Percentiles rank a stretch among this genome's conserved stretches.
These are phyloP conservation scores for Mycetomoellerius zeteki DNA, from an alignment of 1,140 invertebrate genomes.

Conservation along the genomic window DNA sequence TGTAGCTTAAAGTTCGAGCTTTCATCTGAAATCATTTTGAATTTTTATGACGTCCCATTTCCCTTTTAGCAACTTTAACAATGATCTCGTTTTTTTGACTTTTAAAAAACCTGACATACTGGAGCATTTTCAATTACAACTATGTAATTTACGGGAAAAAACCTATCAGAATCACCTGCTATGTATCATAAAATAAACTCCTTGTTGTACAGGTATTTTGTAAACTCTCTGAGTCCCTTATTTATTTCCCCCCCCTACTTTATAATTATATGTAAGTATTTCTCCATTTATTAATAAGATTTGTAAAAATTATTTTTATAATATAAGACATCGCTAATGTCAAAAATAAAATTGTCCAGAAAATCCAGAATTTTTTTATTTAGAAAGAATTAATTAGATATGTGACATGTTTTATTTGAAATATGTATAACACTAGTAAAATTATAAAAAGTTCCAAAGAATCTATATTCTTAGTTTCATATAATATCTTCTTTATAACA, in stretches of 20 bases:
- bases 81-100: no score
- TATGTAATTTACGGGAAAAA: no score
- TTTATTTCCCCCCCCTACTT: not conserved
- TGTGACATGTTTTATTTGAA: not conserved
- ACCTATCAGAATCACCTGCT: no score
- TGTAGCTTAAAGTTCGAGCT: no score
- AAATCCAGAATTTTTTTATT: not conserved
- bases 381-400: conserved; percentile 2
- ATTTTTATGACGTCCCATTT: no score
- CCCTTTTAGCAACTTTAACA: no score
- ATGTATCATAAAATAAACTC: no score
- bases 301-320: not conserved
- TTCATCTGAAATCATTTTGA: no score
- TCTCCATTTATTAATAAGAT: not conserved
- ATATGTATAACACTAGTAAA: not conserved
- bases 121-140: no score
- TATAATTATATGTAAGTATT: conserved; percentile 7
- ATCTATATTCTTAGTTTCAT: not conserved
- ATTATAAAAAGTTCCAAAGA: not conserved
- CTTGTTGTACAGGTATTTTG: not conserved
- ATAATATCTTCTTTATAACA: not conserved
- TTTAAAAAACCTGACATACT: no score
- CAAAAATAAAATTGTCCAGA: not conserved
- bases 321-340: not conserved
- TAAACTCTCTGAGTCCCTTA: not conserved